These are phyloP conservation scores for Pseudomyrmex dendroicus DNA, from an alignment of 1,140 invertebrate genomes.

Conservation along the genomic window DNA sequence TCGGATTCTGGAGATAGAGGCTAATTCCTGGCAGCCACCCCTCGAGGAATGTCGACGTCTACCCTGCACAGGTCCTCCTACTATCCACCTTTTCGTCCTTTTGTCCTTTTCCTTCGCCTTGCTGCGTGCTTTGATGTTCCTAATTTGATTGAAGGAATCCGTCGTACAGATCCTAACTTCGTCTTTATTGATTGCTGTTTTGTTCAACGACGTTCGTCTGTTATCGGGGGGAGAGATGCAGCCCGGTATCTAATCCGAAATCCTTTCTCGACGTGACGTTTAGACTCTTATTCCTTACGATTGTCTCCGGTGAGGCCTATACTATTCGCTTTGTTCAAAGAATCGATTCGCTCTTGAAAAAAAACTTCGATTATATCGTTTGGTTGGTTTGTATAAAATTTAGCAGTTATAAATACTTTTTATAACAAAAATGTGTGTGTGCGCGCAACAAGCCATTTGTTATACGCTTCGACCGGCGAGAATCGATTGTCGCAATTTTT, in stretches of 20 bases:
- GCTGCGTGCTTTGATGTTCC: constrained; percentile 84
- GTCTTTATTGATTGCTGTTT: constrained; percentile 85
- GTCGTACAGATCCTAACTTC: constrained; percentile 83
- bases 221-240: constrained; percentile 52
- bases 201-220: constrained; percentile 71
- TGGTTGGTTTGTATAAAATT: neutral
- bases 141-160: constrained; percentile 86
- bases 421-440: neutral
- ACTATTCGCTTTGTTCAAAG: constrained; percentile 8
- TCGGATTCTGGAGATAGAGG: constrained; percentile 82
- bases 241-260: constrained; percentile 18
- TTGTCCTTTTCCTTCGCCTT: constrained; percentile 78
- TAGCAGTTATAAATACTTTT: too few species aligned
- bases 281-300: constrained; percentile 45
- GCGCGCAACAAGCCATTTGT: neutral
- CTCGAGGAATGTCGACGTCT: constrained; percentile 79
- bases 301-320: constrained; percentile 15
- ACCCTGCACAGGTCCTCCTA: constrained; percentile 58
- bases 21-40: constrained; percentile 84
- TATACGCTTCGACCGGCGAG: neutral
- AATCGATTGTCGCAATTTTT: constrained; percentile 23
- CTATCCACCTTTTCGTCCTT: constrained; percentile 71
- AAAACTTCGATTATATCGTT: neutral
- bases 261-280: constrained; percentile 36
- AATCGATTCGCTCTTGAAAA: neutral